Conservation (phyloP, 2,113 vertebrate genomes). For the Bucco capensis region DNA sequence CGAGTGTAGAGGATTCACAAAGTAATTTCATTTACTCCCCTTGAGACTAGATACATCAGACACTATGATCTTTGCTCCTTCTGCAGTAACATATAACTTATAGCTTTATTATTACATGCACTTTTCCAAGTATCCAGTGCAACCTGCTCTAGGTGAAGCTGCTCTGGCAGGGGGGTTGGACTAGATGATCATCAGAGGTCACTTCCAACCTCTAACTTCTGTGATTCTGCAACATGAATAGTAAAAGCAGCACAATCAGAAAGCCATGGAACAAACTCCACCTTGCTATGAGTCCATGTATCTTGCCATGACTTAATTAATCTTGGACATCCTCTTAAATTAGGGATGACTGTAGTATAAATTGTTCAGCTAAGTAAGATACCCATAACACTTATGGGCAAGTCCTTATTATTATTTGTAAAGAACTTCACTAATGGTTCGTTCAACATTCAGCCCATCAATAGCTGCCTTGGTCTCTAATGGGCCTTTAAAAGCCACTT, state of each 20-base stretch:
- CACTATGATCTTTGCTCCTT: not conserved
- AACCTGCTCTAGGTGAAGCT: no score
- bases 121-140: not conserved
- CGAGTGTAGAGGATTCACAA: not conserved
- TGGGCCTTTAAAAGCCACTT: not conserved
- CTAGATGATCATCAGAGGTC: no score
- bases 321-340: not conserved
- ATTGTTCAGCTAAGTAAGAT: not conserved
- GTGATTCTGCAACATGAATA: no score
- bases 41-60: not conserved
- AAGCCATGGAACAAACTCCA: not conserved
- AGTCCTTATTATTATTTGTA: not conserved
- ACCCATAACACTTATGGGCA: not conserved
- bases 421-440: not conserved
- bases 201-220: no score
- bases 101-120: not conserved
- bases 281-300: not conserved
- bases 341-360: not conserved
- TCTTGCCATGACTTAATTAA: not conserved
- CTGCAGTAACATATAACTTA: not conserved
- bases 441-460: not conserved
- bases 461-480: not conserved
- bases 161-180: no score
- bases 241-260: not conserved
- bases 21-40: not conserved